These are phyloP conservation scores for Salvator merianae DNA, from an alignment of 2,113 vertebrate species.

Conservation along the genomic window DNA sequence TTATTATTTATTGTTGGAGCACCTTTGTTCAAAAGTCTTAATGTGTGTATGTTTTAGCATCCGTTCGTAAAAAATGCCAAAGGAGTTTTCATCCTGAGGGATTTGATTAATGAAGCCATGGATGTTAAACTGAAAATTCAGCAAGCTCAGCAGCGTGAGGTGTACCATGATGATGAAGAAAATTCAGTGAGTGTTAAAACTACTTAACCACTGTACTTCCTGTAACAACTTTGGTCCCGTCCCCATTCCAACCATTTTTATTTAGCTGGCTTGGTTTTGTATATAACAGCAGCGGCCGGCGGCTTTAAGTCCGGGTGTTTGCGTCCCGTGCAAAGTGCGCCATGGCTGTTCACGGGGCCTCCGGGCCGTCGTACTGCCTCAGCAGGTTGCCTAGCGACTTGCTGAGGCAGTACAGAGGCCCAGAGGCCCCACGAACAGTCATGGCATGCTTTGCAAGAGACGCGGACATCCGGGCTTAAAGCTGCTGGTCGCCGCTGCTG, in stretches of 20 bases:
- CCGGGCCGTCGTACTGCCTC: too few relatives aligned
- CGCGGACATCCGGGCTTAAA: too few relatives aligned
- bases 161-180: slow-evolving; percentile 89
- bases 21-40: background rate
- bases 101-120: slow-evolving; percentile 91
- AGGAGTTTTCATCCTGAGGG: slow-evolving; percentile 82
- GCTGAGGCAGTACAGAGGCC: too few relatives aligned
- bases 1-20: too few relatives aligned
- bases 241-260: background rate
- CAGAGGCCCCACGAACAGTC: too few relatives aligned
- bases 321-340: too few relatives aligned
- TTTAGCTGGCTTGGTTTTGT: background rate
- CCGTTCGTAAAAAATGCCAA: slow-evolving; percentile 89
- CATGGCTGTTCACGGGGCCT: too few relatives aligned
- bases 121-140: slow-evolving; percentile 90
- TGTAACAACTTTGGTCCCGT: background rate
- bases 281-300: too few relatives aligned
- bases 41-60: slow-evolving; percentile 74
- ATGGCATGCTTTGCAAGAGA: too few relatives aligned
- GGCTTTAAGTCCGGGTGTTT: too few relatives aligned
- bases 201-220: background rate
- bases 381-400: too few relatives aligned
- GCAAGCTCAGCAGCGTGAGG: slow-evolving; percentile 85
- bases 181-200: slow-evolving; percentile 83
- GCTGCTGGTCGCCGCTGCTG: background rate